A percentile compares a stretch with the other conserved stretches of the same genome.
These are phyloP conservation scores for Drosophila paulistorum DNA, from an alignment of 1,140 invertebrate species.

Conservation along the genomic window DNA sequence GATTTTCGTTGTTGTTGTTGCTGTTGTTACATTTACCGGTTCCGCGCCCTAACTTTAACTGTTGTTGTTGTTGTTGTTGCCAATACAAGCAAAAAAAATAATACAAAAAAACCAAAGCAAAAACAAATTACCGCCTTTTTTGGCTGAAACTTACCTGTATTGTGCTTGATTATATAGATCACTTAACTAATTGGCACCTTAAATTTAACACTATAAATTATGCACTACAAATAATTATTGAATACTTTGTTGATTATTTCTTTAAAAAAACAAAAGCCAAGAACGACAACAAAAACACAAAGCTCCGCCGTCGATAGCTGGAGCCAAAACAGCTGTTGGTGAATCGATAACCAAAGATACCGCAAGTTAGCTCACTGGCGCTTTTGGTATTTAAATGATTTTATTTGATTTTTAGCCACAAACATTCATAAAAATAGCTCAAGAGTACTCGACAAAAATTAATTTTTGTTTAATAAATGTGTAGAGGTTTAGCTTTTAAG, in stretches of 20 bases:
- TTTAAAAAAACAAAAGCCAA: neutral
- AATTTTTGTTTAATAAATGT: too few species aligned
- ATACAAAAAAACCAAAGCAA: neutral
- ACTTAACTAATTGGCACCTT: constrained; percentile 9
- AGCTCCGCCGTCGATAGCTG: neutral
- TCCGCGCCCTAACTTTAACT: constrained; percentile 8
- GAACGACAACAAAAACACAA: constrained; percentile 10
- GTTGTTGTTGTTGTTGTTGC: constrained; percentile 11
- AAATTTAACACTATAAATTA: constrained; percentile 9
- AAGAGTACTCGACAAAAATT: too few species aligned
- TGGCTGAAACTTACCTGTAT: neutral
- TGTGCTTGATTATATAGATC: neutral
- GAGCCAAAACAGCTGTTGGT: neutral
- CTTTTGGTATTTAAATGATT: neutral
- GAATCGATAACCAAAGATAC: neutral
- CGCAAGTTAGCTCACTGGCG: neutral
- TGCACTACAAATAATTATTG: constrained; percentile 7
- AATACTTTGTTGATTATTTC: constrained; percentile 4
- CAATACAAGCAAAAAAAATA: neutral
- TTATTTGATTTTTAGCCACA: too few species aligned
- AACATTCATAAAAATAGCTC: too few species aligned
- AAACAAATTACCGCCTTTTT: constrained; percentile 1
- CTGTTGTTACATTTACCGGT: constrained; percentile 3
- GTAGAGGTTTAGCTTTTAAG: too few species aligned
- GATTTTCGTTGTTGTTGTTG: neutral